Evolutionary conservation across 53 echinoderm and acorn worm species (phyloP).

Genomic region (Luidia sarsii): DNA sequence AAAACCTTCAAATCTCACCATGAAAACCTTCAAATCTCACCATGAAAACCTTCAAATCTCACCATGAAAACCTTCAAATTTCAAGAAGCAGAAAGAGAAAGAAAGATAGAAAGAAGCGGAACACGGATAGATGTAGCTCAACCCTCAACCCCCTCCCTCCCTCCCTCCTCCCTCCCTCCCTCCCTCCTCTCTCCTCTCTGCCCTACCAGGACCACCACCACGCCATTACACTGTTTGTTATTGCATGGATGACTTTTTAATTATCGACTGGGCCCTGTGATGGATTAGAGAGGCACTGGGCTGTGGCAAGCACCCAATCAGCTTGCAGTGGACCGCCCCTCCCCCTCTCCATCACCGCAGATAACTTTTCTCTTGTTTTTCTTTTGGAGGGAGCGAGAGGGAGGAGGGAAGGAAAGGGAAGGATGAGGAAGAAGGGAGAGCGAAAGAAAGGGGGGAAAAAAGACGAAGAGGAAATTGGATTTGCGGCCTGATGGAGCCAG

Average conservation of each 20-base stretch:
- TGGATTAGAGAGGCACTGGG: background rate
- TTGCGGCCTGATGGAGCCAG: no score
- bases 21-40: no score
- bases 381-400: no score
- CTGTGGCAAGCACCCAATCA: constrained; percentile 30
- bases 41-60: no score
- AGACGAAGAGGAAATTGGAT: constrained; percentile 20
- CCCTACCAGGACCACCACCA: background rate
- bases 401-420: no score
- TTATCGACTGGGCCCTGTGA: constrained; percentile 33
- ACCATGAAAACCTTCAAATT: no score
- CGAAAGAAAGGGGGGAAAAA: background rate
- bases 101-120: background rate
- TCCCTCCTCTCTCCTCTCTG: background rate
- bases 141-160: background rate
- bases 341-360: no score
- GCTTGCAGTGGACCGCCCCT: constrained; percentile 19
- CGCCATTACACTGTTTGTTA: constrained; percentile 21
- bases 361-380: background rate
- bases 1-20: no score
- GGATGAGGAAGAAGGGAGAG: background rate
- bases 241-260: constrained; percentile 57
- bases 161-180: background rate
- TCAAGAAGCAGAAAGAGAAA: no score
- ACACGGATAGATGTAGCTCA: background rate